Percentiles rank a stretch among this genome's conserved stretches.
Evolutionary conservation across 2,888 invertebrate genomes (phyloP).

Genomic region (Anodontia alba): DNA sequence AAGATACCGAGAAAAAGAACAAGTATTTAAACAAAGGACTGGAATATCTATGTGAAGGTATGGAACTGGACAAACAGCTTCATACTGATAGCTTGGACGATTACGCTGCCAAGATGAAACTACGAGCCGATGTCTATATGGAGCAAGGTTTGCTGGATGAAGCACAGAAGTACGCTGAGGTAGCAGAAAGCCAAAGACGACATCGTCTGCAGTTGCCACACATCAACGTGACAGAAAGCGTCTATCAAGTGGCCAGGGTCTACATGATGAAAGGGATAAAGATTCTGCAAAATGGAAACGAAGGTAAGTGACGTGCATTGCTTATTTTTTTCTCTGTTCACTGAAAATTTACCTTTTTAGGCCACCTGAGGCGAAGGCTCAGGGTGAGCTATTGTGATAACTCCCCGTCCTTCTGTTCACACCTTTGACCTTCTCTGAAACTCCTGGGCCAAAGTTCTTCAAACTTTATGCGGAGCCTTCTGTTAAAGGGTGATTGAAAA

Average conservation of each 20-base stretch:
- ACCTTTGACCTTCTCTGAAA: no score
- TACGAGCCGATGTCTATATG: slow-evolving; percentile 47
- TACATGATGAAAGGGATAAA: slow-evolving; percentile 46
- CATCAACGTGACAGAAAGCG: slow-evolving; percentile 49
- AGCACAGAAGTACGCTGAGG: slow-evolving; percentile 39
- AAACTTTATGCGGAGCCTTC: no score
- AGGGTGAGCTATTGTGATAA: no score
- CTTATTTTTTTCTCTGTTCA: no score
- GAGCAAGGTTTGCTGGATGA: slow-evolving; percentile 39
- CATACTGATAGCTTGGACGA: slow-evolving; percentile 50
- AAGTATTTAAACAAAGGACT: slow-evolving; percentile 30
- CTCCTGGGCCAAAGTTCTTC: no score
- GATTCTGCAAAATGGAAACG: slow-evolving; percentile 14
- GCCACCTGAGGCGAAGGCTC: no score
- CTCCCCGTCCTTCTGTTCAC: no score
- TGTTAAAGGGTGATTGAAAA: no score
- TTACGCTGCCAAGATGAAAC: slow-evolving; percentile 34
- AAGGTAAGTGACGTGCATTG: no score
- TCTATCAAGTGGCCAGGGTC: slow-evolving; percentile 50
- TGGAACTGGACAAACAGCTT: slow-evolving; percentile 43
- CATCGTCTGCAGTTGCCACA: slow-evolving; percentile 54
- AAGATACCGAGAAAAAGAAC: slow-evolving; percentile 23
- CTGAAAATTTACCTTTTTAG: no score
- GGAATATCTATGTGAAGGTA: slow-evolving; percentile 41
- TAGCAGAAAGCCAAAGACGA: slow-evolving; percentile 36